Conservation (phyloP, 2,113 vertebrate genomes). For the Eira barbara region DNA sequence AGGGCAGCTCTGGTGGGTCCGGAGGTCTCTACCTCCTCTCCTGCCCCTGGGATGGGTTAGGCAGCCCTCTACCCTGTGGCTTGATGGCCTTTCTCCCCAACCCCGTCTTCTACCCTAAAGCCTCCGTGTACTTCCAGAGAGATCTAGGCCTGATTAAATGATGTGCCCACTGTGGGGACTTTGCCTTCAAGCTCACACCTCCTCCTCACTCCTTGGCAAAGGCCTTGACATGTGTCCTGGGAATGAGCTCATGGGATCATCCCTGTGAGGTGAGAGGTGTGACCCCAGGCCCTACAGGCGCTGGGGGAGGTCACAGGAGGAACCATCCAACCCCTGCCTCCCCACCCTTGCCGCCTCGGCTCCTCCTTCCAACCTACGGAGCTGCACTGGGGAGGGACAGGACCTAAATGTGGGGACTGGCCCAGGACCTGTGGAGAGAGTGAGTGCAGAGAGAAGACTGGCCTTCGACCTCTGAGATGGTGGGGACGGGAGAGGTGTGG, state of each 20-base stretch:
- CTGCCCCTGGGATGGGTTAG: background rate
- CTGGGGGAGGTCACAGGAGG: background rate
- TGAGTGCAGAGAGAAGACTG: too few relatives aligned
- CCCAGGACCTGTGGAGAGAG: rapidly evolving
- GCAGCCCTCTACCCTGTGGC: background rate
- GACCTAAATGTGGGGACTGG: background rate
- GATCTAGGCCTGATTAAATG: background rate
- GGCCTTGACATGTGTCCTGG: background rate
- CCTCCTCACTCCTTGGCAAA: background rate
- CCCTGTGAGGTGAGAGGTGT: background rate
- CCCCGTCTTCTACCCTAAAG: background rate
- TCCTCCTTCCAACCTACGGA: background rate
- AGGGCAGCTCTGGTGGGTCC: background rate
- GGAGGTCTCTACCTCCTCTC: background rate
- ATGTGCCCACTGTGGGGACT: rapidly evolving
- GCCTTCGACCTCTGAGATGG: background rate
- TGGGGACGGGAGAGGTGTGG: too few relatives aligned
- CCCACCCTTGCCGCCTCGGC: too few relatives aligned
- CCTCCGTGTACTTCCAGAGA: background rate
- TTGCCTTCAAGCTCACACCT: background rate
- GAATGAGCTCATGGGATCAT: background rate
- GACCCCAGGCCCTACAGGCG: rapidly evolving
- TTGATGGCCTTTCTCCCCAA: background rate
- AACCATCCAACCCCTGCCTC: rapidly evolving
- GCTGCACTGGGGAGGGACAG: background rate